Percentiles rank a stretch among this genome's conserved stretches.
Conservation (phyloP, 2,113 vertebrate genomes). For the Pygathrix nemaeus region DNA sequence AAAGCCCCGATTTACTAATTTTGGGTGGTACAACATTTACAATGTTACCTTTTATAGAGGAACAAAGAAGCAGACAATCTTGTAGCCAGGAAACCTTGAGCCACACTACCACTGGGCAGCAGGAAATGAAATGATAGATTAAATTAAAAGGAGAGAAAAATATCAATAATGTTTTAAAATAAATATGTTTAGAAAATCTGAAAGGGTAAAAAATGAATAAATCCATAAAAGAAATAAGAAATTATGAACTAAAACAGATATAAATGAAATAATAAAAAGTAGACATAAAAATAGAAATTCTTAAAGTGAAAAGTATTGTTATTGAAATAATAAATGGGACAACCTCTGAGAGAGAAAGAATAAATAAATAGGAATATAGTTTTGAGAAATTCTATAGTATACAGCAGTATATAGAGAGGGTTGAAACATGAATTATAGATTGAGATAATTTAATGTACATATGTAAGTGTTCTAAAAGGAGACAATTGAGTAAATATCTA, state of each 20-base stretch:
- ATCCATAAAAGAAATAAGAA: neutral
- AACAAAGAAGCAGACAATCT: neutral
- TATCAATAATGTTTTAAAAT: conserved; percentile 31
- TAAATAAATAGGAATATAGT: neutral
- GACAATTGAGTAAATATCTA: neutral
- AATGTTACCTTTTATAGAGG: neutral
- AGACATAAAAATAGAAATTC: neutral
- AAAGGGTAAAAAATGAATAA: neutral
- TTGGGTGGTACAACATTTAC: neutral
- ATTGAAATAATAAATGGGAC: neutral
- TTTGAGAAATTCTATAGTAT: neutral
- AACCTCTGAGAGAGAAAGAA: neutral
- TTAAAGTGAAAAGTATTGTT: neutral
- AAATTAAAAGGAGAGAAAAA: conserved; percentile 29
- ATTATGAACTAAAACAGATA: neutral
- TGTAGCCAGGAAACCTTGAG: neutral
- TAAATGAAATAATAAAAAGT: neutral
- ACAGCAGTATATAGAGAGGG: neutral
- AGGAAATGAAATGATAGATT: conserved; percentile 49
- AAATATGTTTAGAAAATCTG: neutral
- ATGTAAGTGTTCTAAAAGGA: neutral
- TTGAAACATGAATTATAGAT: neutral
- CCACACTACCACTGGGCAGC: neutral
- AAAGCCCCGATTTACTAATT: neutral
- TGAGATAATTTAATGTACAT: neutral